Percentiles rank a stretch among this genome's conserved stretches.
Conservation (phyloP, 2,797 vertebrate genomes). For the Neomorphus geoffroyi region DNA sequence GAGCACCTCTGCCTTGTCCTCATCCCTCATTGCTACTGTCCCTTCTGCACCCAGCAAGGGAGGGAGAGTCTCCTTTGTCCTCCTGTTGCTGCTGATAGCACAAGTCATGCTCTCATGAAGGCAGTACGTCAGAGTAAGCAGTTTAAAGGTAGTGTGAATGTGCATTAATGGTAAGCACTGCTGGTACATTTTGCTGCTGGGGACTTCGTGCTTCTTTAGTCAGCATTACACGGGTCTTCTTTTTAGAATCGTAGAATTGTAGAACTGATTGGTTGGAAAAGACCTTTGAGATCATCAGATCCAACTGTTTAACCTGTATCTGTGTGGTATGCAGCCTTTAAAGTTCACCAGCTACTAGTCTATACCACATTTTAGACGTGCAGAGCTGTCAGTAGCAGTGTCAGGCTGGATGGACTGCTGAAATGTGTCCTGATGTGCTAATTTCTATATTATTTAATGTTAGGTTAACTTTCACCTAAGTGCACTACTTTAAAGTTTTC, state of each 20-base stretch:
- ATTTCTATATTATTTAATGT: neutral
- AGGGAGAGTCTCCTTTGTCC: no score
- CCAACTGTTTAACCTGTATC: neutral
- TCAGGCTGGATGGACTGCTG: neutral
- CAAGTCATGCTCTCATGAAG: neutral
- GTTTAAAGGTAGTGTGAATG: neutral
- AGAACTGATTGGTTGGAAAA: no score
- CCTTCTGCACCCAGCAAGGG: no score
- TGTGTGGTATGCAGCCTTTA: neutral
- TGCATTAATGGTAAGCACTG: neutral
- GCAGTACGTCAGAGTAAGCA: neutral
- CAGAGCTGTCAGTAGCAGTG: neutral
- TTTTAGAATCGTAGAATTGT: neutral
- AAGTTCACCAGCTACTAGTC: neutral
- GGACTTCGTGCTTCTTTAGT: neutral
- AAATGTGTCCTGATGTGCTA: neutral
- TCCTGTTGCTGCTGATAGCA: no score
- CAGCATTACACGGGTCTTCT: neutral
- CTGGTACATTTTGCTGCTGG: neutral
- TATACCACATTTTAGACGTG: accelerated
- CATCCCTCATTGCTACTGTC: no score
- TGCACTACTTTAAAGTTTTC: neutral
- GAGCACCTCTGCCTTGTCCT: no score
- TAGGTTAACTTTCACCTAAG: neutral
- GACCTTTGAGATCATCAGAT: no score